Base-by-base conservation (phyloP, 2,888 invertebrate genomes). In the Diarsia mendica region DNA sequence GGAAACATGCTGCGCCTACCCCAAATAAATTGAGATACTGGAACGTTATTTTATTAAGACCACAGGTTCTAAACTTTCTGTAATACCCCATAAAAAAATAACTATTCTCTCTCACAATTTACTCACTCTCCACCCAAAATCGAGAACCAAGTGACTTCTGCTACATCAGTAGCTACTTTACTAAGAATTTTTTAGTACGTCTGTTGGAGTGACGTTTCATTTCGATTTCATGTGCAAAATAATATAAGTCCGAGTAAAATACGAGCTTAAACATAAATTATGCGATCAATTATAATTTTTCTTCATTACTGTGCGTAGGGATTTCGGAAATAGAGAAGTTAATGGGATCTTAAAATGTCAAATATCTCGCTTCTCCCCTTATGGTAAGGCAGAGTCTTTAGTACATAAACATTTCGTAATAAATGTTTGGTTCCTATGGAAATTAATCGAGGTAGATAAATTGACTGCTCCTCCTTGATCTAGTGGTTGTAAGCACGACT, bases 151-250 rank as follows among this genome's bases (percentile, higher is more conserved):
- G 3, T 18, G 83, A 76, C n/a, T 79, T 75, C 1, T 0, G 0
- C 0, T 15, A 61, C 71, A 4, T 6, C 82, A 78, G 85, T 85
- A 78, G 3, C n/a, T 3, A 2, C 10, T 20, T 1, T 82, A 73
- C 79, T 55, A 49, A 67, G 78, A 87, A 87, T 77, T 79, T 55
- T 84, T 86, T 82, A 72, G 69, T 79, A 44, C 82, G 71, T 85
- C 86, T 76, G 70, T 61, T 39, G 46, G 23, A 49, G 73, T 83
- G 88, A 77, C 80, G 23, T 88, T 84, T 80, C 80, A 88, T 87
- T 87, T 86, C 81, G 61, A 28, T 39, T 67, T 23, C 28, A 67
- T 71, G 74, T 53, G 68, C 74, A 61, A 58, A 80, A 82, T 85
- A 81, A 88, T 81, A 88, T 84, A 86, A 49, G 82, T 70, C 75